phyloP scores from a whole-genome alignment of 2,797 vertebrate species.

The Anguilla megastoma region DNA sequence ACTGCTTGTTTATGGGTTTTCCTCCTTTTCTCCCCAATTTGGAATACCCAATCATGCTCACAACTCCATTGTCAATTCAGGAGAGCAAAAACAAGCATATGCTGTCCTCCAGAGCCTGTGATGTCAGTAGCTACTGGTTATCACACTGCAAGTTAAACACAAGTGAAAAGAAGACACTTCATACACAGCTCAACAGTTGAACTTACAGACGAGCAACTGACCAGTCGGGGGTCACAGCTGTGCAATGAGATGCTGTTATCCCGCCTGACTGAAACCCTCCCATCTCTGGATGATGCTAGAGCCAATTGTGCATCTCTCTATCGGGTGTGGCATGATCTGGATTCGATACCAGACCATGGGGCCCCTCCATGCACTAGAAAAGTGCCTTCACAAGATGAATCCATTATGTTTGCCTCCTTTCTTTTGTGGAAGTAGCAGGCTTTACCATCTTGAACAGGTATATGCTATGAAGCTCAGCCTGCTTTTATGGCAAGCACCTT shows the following conservation, averaged over 20 bases:
- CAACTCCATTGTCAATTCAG: background rate
- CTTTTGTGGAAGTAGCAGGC: too few species aligned
- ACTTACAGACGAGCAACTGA: background rate
- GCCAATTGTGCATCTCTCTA: too few species aligned
- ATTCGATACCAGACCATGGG: too few species aligned
- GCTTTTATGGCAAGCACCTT: too few species aligned
- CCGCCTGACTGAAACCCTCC: background rate
- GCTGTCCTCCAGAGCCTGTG: background rate
- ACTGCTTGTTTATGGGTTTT: background rate
- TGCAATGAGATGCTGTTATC: background rate
- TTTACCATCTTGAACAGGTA: too few species aligned
- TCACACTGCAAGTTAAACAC: background rate
- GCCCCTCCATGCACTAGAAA: too few species aligned
- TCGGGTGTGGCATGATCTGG: too few species aligned
- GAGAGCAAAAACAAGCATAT: background rate
- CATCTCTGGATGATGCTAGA: background rate
- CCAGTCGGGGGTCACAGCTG: background rate
- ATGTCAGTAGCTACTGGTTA: background rate
- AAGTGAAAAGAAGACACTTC: background rate
- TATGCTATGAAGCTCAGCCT: too few species aligned
- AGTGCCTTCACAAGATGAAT: too few species aligned
- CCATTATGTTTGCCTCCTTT: too few species aligned
- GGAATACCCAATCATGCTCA: too few species aligned
- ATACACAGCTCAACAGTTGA: background rate
- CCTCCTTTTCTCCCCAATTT: too few species aligned